Base-by-base conservation (phyloP, 2,113 vertebrate genomes). In the Cisticola juncidis region DNA sequence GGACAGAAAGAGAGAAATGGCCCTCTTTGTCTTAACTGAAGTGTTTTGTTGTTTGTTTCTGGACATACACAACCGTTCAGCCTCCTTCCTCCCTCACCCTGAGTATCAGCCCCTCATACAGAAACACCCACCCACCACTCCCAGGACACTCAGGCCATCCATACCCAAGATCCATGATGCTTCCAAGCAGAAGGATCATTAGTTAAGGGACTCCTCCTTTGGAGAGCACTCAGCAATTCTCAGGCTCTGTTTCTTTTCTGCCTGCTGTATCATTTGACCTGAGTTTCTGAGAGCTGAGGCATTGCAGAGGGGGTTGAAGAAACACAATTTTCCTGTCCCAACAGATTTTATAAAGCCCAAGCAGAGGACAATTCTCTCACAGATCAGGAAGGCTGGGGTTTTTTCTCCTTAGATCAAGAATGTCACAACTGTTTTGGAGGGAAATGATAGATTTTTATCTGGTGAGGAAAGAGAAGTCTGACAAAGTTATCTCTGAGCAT, bases 221-320 rank as follows among this genome's bases (percentile, higher is more conserved):
- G 42, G 78, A 87, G 40, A 90, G 53, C 68, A 88, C 74, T 31
- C 8, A 6, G 74, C 58, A 31, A 54, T 92, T 90, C 86, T 51
- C 65, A n/a, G 36, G 91, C 44, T 95, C 92, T 88, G 86, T 72
- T 96, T 92, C 91, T 90, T 88, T 81, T 88, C 92, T 80, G 84
- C 69, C 47, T 51, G 73, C 44, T 82, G 0, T 56, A n/a, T 40
- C 19, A 7, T 24, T 45, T 12, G 47, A 70, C 58, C 60, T 0
- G 1, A 66, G 51, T 53, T 86, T 83, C 76, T 6, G 33, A 65
- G 79, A 69, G 58, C 23, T 58, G 50, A 94, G 79, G 66, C 50
- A 0, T 19, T 50, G 79, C 90, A 76, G 71, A 40, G 38, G 58
- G 36, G 38, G 33, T 7, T 57, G 88, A 88, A 82, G 85, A 51